phyloP scores from a whole-genome alignment of 2,888 invertebrate species.

The Priocnemis perturbator region DNA sequence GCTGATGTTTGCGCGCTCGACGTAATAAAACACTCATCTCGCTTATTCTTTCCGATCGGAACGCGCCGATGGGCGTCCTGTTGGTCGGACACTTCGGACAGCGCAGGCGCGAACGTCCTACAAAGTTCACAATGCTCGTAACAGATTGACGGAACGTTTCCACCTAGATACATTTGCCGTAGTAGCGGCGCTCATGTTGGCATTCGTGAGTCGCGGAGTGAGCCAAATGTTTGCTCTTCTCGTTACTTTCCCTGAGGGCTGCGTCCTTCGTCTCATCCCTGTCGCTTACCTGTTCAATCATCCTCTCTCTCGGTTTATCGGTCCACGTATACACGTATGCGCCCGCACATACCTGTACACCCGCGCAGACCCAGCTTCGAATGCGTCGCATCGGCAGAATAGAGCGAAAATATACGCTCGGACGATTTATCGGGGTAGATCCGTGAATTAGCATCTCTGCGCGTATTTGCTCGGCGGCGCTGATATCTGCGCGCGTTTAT shows the following conservation, averaged over 20 bases:
- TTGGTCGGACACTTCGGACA: no score
- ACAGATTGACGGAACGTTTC: slow-evolving; percentile 22
- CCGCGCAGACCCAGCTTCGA: no score
- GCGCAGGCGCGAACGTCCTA: neutral
- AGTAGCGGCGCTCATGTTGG: slow-evolving; percentile 18
- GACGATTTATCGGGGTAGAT: slow-evolving; percentile 66
- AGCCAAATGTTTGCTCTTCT: slow-evolving; percentile 58
- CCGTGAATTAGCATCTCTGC: slow-evolving; percentile 61
- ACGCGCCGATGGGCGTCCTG: no score
- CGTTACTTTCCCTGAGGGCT: slow-evolving; percentile 47
- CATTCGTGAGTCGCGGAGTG: slow-evolving; percentile 27
- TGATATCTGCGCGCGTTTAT: slow-evolving; percentile 31
- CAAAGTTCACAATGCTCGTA: neutral
- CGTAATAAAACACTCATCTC: no score
- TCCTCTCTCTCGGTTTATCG: neutral
- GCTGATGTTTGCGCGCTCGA: no score
- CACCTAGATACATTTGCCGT: slow-evolving; percentile 17
- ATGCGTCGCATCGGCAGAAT: slow-evolving; percentile 15
- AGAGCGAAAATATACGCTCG: slow-evolving; percentile 59
- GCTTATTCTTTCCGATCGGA: no score
- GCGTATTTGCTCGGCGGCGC: slow-evolving; percentile 22
- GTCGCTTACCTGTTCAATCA: neutral
- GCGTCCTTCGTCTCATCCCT: slow-evolving; percentile 17
- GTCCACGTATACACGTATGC: neutral
- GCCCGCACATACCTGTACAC: slow-evolving; percentile 22